Conservation (phyloP, 2,113 vertebrate genomes). For the Nothocercus julius region DNA sequence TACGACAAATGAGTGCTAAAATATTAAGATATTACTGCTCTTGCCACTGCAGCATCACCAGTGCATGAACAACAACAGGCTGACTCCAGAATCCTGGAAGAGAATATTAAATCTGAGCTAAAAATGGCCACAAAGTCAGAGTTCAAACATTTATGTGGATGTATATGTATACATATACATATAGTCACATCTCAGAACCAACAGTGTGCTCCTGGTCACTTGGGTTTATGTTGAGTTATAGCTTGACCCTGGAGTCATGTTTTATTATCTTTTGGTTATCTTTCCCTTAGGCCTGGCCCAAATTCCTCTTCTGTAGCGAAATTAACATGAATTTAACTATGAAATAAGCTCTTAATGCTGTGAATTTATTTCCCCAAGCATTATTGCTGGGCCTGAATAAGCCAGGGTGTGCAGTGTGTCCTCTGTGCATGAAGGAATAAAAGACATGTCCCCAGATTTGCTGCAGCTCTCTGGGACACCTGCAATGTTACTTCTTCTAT, state of each 20-base stretch:
- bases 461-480: no score
- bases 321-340: not conserved
- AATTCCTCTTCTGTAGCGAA: not conserved
- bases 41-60: not conserved
- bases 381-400: accelerated
- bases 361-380: not conserved
- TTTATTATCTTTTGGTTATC: not conserved
- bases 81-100: not conserved
- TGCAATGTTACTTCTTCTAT: not conserved
- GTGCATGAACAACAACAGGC: not conserved
- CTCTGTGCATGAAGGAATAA: accelerated
- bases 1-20: not conserved
- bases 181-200: not conserved
- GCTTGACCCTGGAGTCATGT: not conserved
- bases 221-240: not conserved
- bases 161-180: no score
- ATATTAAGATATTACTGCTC: not conserved
- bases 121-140: not conserved
- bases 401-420: no score
- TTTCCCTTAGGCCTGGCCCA: not conserved
- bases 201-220: not conserved
- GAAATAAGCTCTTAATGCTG: not conserved
- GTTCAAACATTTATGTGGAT: not conserved
- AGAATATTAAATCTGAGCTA: not conserved
- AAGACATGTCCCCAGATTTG: not conserved